phyloP scores from a whole-genome alignment of 2,113 vertebrate genomes.

The Mellivora capensis region DNA sequence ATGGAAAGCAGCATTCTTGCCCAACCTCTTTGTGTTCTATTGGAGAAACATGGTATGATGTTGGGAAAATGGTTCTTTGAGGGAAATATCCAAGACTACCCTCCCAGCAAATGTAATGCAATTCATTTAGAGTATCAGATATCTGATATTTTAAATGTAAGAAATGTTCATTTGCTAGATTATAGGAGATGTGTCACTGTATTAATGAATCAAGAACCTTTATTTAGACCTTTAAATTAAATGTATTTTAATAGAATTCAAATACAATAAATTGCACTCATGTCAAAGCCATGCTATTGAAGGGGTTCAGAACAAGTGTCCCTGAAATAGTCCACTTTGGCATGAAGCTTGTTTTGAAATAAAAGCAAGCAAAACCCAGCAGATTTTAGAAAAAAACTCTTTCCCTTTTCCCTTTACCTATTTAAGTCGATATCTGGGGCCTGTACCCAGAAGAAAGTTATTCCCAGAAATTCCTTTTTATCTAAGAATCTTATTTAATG shows the following conservation, averaged over 20 bases:
- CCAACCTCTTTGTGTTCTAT: background rate
- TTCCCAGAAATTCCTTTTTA: background rate
- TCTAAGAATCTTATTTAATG: background rate
- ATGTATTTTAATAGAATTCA: background rate
- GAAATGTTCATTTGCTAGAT: background rate
- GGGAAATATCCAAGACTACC: background rate
- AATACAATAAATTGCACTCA: background rate
- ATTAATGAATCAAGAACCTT: background rate
- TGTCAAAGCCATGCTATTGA: background rate
- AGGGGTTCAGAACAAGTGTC: background rate
- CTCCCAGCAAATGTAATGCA: background rate
- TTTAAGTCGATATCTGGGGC: background rate
- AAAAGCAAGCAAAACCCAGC: background rate
- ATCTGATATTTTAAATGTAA: background rate
- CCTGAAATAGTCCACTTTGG: background rate
- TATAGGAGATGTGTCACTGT: background rate
- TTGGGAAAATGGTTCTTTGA: background rate
- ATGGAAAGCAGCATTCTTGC: background rate
- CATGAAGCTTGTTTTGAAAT: background rate
- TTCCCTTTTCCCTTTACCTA: background rate
- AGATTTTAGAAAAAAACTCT: background rate
- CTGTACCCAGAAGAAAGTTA: background rate
- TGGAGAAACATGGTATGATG: background rate
- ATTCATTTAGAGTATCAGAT: background rate
- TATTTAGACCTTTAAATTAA: background rate